phyloP scores from a whole-genome alignment of 92 coral and sea anemone species.

The Bergia sp. region DNA sequence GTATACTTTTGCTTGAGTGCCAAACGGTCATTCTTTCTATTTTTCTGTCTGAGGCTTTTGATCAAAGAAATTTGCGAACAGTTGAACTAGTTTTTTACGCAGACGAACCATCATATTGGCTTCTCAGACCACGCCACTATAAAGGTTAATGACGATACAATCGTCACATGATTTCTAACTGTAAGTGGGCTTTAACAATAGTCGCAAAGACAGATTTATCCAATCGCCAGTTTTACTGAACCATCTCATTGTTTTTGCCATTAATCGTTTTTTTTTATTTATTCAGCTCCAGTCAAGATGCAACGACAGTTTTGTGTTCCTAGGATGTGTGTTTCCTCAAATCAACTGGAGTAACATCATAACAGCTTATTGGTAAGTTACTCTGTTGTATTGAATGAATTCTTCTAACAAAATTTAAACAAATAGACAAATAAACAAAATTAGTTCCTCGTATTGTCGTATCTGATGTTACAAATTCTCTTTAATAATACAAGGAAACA shows the following conservation, averaged over 20 bases:
- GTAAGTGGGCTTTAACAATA: too few relatives aligned
- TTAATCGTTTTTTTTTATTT: background rate
- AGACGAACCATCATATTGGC: too few relatives aligned
- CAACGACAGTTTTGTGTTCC: conserved; percentile 77
- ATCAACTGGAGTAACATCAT: conserved; percentile 83
- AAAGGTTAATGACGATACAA: too few relatives aligned
- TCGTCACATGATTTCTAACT: too few relatives aligned
- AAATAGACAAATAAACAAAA: background rate
- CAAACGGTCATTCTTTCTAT: too few relatives aligned
- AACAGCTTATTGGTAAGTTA: conserved; percentile 63
- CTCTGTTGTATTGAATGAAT: background rate
- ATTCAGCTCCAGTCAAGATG: conserved; percentile 67
- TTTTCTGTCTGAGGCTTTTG: too few relatives aligned
- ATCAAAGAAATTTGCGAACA: too few relatives aligned
- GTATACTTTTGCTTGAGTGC: too few relatives aligned
- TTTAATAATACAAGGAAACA: too few relatives aligned
- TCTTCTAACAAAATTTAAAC: background rate
- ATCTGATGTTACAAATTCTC: background rate
- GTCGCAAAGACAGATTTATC: too few relatives aligned
- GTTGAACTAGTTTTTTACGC: background rate
- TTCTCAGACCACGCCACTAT: too few relatives aligned
- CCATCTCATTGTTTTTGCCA: background rate
- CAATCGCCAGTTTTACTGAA: too few relatives aligned
- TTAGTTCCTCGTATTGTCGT: background rate
- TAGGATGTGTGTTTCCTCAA: conserved; percentile 86